A percentile compares a stretch with the other conserved stretches of the same genome.
These are phyloP conservation scores for Rhopalosiphum nymphaeae DNA, from an alignment of 2,888 invertebrate species.

Conservation along the genomic window DNA sequence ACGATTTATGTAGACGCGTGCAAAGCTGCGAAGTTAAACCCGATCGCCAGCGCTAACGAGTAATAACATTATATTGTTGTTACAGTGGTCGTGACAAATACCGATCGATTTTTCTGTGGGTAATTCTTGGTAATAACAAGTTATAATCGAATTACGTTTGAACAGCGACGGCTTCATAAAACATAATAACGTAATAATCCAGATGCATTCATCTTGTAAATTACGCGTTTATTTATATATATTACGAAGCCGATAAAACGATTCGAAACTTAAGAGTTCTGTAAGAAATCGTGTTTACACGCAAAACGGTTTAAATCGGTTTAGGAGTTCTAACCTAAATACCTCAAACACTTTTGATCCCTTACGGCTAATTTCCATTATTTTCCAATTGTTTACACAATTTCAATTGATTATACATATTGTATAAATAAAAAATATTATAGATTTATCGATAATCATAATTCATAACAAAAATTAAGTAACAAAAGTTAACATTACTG, in stretches of 20 bases:
- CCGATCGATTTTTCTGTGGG: neutral
- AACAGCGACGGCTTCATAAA: neutral
- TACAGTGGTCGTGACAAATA: slow-evolving; percentile 7
- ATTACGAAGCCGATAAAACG: neutral
- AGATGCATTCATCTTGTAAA: neutral
- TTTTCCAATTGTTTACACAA: neutral
- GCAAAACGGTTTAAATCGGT: neutral
- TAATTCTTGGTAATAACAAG: neutral
- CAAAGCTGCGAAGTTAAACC: neutral
- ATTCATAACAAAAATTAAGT: neutral
- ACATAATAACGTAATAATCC: neutral
- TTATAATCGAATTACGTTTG: neutral
- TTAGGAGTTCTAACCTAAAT: neutral
- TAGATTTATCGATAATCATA: neutral
- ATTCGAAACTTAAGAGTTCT: neutral
- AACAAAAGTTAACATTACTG: neutral
- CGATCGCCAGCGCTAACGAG: neutral
- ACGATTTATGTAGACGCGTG: neutral
- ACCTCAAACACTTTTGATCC: neutral
- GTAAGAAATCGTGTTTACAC: neutral
- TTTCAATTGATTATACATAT: neutral
- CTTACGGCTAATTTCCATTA: neutral
- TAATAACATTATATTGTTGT: neutral
- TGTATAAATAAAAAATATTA: neutral
- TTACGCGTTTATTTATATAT: neutral